Conservation (phyloP, 2,113 vertebrate genomes). For the Ictalurus furcatus region DNA sequence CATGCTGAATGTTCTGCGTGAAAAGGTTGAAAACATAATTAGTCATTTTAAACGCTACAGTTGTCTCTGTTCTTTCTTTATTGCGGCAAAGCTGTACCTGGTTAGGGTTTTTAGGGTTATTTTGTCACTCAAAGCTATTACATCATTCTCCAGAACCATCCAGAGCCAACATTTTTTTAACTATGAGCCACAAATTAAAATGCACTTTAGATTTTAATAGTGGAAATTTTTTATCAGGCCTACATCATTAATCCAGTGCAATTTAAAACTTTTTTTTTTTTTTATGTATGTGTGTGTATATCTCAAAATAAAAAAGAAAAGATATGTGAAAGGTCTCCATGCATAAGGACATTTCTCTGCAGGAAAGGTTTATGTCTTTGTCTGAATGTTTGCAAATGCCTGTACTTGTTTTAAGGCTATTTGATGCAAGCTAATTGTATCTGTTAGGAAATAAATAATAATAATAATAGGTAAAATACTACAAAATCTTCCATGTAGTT, state of each 20-base stretch:
- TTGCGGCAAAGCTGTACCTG: neutral
- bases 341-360: neutral
- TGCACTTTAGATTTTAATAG: neutral
- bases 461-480: neutral
- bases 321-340: neutral
- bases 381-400: neutral
- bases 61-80: neutral
- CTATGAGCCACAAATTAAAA: neutral
- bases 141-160: neutral
- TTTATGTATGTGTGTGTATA: neutral
- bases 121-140: neutral
- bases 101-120: neutral
- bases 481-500: neutral
- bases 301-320: neutral
- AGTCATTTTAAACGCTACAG: neutral
- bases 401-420: neutral
- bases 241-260: neutral
- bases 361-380: neutral
- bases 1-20: neutral
- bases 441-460: neutral
- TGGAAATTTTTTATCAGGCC: too few species aligned
- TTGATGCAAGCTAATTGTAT: neutral
- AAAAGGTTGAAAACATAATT: neutral
- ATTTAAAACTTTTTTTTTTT: neutral
- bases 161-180: neutral